Evolutionary conservation across 2,888 invertebrate species (phyloP).

Genomic region (Pseudococcus longispinus): DNA sequence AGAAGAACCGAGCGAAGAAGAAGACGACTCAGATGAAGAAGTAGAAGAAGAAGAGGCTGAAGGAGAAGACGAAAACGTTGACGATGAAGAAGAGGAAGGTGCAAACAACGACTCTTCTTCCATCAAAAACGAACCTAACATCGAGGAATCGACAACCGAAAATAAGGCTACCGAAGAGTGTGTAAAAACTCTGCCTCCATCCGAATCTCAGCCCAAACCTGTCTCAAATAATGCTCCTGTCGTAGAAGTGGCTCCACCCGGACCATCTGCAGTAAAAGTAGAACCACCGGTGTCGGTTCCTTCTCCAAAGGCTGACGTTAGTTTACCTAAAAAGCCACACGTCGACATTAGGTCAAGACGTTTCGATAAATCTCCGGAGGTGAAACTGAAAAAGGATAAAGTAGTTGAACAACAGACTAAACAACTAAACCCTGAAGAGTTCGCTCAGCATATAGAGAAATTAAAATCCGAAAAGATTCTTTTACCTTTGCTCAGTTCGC

Average conservation of each 20-base stretch:
- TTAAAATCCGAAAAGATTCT: conserved; percentile 46
- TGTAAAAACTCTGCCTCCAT: neutral
- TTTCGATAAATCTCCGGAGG: conserved; percentile 25
- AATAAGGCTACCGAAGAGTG: neutral
- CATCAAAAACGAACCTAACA: neutral
- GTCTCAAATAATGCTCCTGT: neutral
- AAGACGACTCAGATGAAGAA: conserved; percentile 60
- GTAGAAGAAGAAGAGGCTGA: conserved; percentile 60
- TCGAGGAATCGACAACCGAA: neutral
- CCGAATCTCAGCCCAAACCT: neutral
- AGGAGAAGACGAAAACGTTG: conserved; percentile 63
- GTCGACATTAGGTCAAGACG: neutral
- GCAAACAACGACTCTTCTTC: conserved; percentile 58
- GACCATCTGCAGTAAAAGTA: too few relatives aligned
- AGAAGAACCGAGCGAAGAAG: conserved; percentile 58
- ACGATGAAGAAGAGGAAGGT: conserved; percentile 37
- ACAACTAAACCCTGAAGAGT: neutral
- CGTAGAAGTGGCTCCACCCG: neutral
- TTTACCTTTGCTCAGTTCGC: conserved; percentile 18
- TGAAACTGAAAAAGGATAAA: conserved; percentile 9
- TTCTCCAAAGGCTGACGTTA: neutral
- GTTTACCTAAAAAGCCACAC: neutral
- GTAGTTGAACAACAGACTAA: neutral
- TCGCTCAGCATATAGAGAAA: conserved; percentile 45
- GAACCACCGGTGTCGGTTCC: neutral